phyloP scores from a whole-genome alignment of 2,888 invertebrate species.

The Crepidodera aurea region DNA sequence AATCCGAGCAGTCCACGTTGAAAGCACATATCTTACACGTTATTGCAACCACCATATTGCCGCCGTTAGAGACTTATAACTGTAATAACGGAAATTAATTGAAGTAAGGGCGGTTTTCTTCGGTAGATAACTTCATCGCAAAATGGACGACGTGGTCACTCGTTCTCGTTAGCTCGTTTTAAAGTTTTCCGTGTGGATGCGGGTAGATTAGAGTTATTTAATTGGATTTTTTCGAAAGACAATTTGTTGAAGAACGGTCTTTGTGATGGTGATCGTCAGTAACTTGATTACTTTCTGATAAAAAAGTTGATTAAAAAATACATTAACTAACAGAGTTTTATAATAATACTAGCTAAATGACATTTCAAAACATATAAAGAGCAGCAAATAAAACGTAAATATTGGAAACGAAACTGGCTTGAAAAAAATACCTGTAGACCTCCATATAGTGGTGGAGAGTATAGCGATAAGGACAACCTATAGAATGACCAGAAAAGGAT shows the following conservation, averaged over 20 bases:
- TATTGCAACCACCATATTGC: constrained; percentile 44
- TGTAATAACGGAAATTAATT: constrained; percentile 36
- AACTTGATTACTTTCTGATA: too few species aligned
- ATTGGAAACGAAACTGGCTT: too few species aligned
- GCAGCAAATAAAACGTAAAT: too few species aligned
- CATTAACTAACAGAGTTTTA: too few species aligned
- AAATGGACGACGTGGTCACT: constrained; percentile 17
- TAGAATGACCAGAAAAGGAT: too few species aligned
- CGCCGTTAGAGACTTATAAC: constrained; percentile 37
- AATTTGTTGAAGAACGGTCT: not conserved
- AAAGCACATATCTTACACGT: constrained; percentile 35
- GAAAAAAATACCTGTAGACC: too few species aligned
- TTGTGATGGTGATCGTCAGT: too few species aligned
- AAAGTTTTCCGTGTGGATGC: constrained; percentile 10
- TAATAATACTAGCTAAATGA: too few species aligned
- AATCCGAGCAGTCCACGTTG: constrained; percentile 24
- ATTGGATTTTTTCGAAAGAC: not conserved
- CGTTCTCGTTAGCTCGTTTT: constrained; percentile 5
- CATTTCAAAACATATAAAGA: too few species aligned
- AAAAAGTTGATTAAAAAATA: too few species aligned
- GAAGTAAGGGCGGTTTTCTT: constrained; percentile 31
- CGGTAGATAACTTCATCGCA: constrained; percentile 30
- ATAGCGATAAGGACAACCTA: too few species aligned
- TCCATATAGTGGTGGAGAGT: too few species aligned
- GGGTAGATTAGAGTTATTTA: not conserved